These are phyloP conservation scores for Prinia subflava DNA, from an alignment of 2,113 vertebrate genomes.

Conservation along the genomic window DNA sequence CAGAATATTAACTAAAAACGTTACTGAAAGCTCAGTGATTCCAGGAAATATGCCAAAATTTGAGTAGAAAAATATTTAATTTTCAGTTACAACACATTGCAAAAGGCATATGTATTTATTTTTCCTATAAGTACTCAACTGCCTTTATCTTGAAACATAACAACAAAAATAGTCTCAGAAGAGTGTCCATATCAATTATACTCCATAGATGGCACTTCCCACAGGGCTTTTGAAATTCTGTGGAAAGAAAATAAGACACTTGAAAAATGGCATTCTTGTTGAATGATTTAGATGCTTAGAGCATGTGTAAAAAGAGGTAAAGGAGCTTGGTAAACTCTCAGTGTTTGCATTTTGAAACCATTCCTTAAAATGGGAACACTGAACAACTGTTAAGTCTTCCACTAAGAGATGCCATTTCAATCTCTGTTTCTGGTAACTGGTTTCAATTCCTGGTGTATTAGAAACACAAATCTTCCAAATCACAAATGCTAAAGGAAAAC, in stretches of 20 bases:
- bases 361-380: neutral
- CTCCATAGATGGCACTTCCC: neutral
- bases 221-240: neutral
- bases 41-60: conserved; percentile 27
- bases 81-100: conserved; percentile 14
- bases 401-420: neutral
- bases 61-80: conserved; percentile 33
- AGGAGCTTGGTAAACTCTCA: neutral
- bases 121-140: neutral
- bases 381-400: neutral
- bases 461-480: neutral
- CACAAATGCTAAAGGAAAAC: neutral
- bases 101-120: conserved; percentile 27
- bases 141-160: conserved; percentile 27
- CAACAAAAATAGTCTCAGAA: conserved; percentile 1
- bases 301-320: neutral
- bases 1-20: neutral
- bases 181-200: neutral
- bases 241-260: neutral
- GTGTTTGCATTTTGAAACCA: neutral
- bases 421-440: neutral
- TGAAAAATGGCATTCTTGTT: neutral
- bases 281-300: neutral
- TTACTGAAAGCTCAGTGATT: conserved; percentile 12
- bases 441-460: neutral